Evolutionary conservation across 2,888 invertebrate genomes (phyloP).

Genomic region (Phymatocera aterrima): DNA sequence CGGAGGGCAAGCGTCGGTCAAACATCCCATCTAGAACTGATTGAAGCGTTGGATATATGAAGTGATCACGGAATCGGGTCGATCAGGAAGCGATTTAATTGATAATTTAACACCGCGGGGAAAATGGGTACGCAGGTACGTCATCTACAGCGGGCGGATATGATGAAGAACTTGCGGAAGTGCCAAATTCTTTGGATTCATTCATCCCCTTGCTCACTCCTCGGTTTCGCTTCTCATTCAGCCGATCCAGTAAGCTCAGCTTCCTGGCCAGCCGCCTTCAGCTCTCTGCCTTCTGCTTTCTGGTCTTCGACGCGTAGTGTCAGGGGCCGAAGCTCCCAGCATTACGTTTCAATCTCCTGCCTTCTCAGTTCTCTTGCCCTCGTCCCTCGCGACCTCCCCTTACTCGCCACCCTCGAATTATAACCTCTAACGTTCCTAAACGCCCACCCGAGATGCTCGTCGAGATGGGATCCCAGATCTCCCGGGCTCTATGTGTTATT

Average conservation of each 20-base stretch:
- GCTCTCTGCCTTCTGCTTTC: too few species aligned
- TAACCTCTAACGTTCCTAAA: conserved; percentile 15
- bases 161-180: background rate
- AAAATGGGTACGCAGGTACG: background rate
- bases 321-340: conserved; percentile 35
- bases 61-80: background rate
- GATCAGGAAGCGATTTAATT: background rate
- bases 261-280: background rate
- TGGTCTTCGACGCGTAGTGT: too few species aligned
- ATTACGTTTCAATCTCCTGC: conserved; percentile 44
- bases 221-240: conserved; percentile 1
- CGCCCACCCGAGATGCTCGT: conserved; percentile 24
- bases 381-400: background rate
- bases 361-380: background rate
- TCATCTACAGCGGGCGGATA: background rate
- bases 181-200: conserved; percentile 15
- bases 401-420: conserved; percentile 3
- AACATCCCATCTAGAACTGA: too few species aligned
- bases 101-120: background rate
- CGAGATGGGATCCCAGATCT: conserved; percentile 8
- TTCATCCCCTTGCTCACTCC: background rate
- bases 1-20: too few species aligned
- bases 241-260: too few species aligned
- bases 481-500: conserved; percentile 7
- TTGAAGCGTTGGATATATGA: background rate